Conservation (phyloP, 2,797 vertebrate species). For the Anguilla obscura region DNA sequence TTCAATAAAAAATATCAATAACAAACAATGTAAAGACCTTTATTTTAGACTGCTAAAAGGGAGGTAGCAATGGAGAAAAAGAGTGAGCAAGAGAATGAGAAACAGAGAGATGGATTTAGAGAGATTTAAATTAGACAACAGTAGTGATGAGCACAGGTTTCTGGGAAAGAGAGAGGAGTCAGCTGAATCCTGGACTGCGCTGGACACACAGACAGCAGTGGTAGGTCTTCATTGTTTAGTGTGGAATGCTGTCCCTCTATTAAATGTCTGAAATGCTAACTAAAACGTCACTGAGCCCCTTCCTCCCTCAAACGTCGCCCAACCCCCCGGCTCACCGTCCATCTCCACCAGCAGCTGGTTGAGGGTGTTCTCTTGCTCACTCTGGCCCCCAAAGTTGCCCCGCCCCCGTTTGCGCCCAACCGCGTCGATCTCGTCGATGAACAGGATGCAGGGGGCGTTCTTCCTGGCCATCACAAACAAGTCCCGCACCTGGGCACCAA, state of each 20-base stretch:
- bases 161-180: conserved; percentile 1
- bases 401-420: conserved; percentile 92
- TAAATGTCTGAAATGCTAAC: neutral
- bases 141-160: neutral
- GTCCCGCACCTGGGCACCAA: conserved; percentile 82
- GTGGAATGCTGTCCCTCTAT: neutral
- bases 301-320: neutral
- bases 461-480: conserved; percentile 93
- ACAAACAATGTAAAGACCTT: neutral
- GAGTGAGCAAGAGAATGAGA: neutral
- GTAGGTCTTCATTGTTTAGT: neutral
- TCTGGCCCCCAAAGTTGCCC: conserved; percentile 95
- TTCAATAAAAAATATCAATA: neutral
- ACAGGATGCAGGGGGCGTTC: conserved; percentile 96
- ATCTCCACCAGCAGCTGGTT: conserved; percentile 97
- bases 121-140: neutral
- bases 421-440: conserved; percentile 96
- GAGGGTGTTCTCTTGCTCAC: conserved; percentile 95
- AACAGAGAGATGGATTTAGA: neutral
- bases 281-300: neutral
- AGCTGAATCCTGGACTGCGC: neutral
- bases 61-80: neutral
- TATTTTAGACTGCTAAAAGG: neutral
- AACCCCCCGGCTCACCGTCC: conserved; percentile 78
- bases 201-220: neutral